These are phyloP conservation scores for Mythimna lalbum DNA, from an alignment of 2,888 invertebrate species.

Conservation along the genomic window DNA sequence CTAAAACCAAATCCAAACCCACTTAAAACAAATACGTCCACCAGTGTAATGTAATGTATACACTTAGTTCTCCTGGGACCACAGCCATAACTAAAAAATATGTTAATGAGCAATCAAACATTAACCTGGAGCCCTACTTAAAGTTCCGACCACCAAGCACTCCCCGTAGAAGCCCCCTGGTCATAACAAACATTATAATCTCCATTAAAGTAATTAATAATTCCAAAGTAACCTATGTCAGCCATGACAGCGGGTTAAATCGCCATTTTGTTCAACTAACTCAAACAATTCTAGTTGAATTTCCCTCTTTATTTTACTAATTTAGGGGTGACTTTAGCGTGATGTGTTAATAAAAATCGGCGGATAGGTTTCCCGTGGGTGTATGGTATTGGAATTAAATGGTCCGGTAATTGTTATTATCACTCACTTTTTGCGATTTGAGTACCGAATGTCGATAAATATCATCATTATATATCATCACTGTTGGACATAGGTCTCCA, in stretches of 20 bases:
- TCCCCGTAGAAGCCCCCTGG: constrained; percentile 11
- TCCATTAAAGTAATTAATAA: constrained; percentile 74
- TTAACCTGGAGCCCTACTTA: not conserved
- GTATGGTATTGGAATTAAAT: constrained; percentile 14
- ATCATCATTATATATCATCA: too few species aligned
- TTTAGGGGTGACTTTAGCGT: constrained; percentile 30
- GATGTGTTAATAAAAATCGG: not conserved
- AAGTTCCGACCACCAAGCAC: constrained; percentile 26
- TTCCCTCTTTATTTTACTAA: constrained; percentile 17
- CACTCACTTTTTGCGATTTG: not conserved
- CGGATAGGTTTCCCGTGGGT: constrained; percentile 7
- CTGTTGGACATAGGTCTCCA: too few species aligned
- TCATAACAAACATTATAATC: constrained; percentile 50
- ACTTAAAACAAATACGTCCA: too few species aligned
- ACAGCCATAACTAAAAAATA: constrained; percentile 13
- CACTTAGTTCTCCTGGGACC: not conserved
- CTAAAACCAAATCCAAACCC: too few species aligned
- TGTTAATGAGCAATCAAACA: constrained; percentile 20
- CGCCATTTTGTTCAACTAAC: constrained; percentile 34
- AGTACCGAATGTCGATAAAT: not conserved
- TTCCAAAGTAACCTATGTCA: constrained; percentile 69
- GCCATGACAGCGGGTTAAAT: constrained; percentile 59
- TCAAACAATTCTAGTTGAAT: constrained; percentile 37
- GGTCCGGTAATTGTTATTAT: not conserved
- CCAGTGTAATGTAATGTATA: too few species aligned